phyloP scores from a whole-genome alignment of 2,797 vertebrate genomes.

The Nasua narica region DNA sequence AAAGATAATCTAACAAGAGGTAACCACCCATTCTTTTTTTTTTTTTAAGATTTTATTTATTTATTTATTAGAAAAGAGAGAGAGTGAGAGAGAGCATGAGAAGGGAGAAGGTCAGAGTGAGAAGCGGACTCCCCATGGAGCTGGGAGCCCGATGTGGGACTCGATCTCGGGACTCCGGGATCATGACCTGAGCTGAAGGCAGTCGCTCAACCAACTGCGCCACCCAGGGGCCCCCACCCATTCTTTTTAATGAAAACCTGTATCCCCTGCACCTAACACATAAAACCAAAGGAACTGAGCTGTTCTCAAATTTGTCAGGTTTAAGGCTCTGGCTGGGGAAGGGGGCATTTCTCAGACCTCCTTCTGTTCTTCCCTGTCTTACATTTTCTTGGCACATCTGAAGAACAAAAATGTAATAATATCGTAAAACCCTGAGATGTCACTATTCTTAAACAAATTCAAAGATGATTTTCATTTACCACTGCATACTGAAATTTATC shows the following conservation, averaged over 20 bases:
- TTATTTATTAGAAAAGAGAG: too few relatives aligned
- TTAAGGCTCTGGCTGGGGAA: not conserved
- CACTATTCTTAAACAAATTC: not conserved
- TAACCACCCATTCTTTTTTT: not conserved
- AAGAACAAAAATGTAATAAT: not conserved
- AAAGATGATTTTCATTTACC: not conserved
- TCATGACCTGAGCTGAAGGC: too few relatives aligned
- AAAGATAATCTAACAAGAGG: not conserved
- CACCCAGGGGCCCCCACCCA: too few relatives aligned
- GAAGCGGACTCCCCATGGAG: too few relatives aligned
- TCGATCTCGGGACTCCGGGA: too few relatives aligned
- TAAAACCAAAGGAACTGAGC: not conserved
- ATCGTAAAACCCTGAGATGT: not conserved
- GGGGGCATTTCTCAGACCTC: fast-evolving
- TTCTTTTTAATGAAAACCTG: too few relatives aligned
- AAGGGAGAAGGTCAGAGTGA: too few relatives aligned
- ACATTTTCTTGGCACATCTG: not conserved
- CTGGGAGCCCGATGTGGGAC: too few relatives aligned
- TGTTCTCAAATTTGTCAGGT: not conserved
- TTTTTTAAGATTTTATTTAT: too few relatives aligned
- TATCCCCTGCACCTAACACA: too few relatives aligned
- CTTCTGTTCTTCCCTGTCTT: not conserved
- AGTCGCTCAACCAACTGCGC: too few relatives aligned
- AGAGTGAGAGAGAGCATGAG: too few relatives aligned
- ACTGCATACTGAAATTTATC: not conserved